phyloP scores from a whole-genome alignment of 30 jellyfish, hydroid and myxozoan species.

The Cassiopea xamachana region DNA sequence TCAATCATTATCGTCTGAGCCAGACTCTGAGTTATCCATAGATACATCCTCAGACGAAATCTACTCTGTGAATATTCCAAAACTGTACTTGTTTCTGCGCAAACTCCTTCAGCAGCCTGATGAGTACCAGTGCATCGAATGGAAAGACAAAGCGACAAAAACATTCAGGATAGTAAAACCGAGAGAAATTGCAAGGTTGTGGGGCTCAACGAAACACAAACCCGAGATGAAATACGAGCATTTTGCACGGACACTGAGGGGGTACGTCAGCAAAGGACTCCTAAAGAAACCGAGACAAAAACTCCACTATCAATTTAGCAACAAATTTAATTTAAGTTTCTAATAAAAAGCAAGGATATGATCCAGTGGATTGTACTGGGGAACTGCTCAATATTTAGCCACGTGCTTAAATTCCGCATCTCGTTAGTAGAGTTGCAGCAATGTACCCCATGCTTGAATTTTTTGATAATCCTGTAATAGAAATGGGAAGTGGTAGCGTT shows the following conservation, averaged over 20 bases:
- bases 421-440: too few species aligned
- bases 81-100: constrained; percentile 10
- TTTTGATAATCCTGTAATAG: too few species aligned
- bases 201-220: constrained; percentile 49
- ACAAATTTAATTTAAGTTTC: background rate
- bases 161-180: constrained; percentile 23
- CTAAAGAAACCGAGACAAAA: constrained; percentile 44
- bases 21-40: background rate
- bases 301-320: constrained; percentile 24
- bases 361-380: too few species aligned
- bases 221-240: constrained; percentile 57
- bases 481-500: too few species aligned
- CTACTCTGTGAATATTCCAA: background rate
- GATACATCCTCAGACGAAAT: background rate
- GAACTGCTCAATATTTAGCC: too few species aligned
- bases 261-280: constrained; percentile 40
- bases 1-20: background rate
- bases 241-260: constrained; percentile 60
- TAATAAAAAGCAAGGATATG: background rate
- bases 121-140: constrained; percentile 15
- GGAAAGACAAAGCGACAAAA: constrained; percentile 11
- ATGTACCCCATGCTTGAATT: too few species aligned
- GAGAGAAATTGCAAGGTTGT: constrained; percentile 22
- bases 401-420: too few species aligned
- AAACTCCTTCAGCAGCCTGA: constrained; percentile 13